Percentiles rank a stretch among this genome's conserved stretches.
Conservation (phyloP, 2,888 invertebrate species). For the Pollenia labialis region DNA sequence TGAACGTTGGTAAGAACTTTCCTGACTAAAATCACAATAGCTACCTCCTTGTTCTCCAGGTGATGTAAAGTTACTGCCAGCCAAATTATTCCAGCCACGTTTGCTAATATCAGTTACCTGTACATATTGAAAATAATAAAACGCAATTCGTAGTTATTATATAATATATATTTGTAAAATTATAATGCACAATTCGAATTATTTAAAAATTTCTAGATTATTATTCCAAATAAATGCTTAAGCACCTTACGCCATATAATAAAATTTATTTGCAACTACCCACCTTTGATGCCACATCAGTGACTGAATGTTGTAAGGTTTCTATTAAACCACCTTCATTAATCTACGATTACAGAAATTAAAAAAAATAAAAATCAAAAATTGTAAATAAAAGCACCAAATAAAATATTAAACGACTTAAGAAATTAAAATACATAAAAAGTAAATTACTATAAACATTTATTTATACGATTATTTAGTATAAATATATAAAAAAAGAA, state of each 20-base stretch:
- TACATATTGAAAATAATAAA: background rate
- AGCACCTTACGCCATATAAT: background rate
- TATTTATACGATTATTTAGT: too few relatives aligned
- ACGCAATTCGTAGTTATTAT: background rate
- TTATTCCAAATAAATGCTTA: too few relatives aligned
- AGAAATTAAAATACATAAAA: too few relatives aligned
- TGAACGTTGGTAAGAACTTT: constrained; percentile 82
- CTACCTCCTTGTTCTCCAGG: constrained; percentile 78
- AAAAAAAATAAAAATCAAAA: constrained; percentile 76
- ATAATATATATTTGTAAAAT: background rate
- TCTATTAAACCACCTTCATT: constrained; percentile 89
- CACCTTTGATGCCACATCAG: constrained; percentile 88
- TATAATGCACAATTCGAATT: background rate
- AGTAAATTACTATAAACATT: too few relatives aligned
- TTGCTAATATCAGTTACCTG: constrained; percentile 89
- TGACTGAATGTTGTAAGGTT: constrained; percentile 87
- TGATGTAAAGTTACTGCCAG: constrained; percentile 85
- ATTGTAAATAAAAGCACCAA: constrained; percentile 73
- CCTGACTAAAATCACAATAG: constrained; percentile 81
- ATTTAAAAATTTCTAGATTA: too few relatives aligned
- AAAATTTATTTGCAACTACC: constrained; percentile 74
- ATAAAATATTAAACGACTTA: background rate
- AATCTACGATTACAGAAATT: constrained; percentile 85
- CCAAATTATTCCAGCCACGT: constrained; percentile 87
- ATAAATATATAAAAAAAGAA: too few relatives aligned